A percentile compares a stretch with the other conserved stretches of the same genome.
phyloP scores from a whole-genome alignment of 2,113 vertebrate species.

The Cavia porcellus region DNA sequence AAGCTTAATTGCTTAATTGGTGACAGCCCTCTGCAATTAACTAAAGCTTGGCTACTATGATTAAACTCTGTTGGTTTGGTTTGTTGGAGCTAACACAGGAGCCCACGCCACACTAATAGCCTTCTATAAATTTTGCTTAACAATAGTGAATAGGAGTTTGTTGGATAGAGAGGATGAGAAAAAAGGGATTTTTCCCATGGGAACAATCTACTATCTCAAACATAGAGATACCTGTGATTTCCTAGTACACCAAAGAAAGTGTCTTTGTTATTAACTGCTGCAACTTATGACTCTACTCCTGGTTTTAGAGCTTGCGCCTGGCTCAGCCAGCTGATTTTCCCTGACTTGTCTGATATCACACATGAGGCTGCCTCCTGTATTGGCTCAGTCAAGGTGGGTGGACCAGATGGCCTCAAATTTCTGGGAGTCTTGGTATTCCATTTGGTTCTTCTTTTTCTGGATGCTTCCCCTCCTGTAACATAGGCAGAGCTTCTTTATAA shows the following conservation, averaged over 20 bases:
- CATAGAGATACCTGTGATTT: neutral
- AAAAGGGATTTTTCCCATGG: neutral
- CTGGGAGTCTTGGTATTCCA: neutral
- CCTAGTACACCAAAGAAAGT: neutral
- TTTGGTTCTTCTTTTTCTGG: neutral
- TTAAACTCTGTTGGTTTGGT: neutral
- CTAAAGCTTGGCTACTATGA: neutral
- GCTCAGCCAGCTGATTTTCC: neutral
- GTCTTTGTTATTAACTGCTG: neutral
- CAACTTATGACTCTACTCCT: neutral
- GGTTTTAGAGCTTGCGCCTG: neutral
- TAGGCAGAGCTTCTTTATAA: neutral
- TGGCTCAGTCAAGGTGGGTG: too few species aligned
- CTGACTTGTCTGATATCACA: neutral
- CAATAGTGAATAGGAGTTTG: neutral
- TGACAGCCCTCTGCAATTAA: constrained; percentile 10
- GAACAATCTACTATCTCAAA: neutral
- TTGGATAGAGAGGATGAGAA: neutral
- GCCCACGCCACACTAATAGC: neutral
- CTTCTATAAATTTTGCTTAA: neutral
- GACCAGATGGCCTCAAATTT: neutral
- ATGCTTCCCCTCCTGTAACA: neutral
- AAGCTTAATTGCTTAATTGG: constrained; percentile 10
- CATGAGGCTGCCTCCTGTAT: neutral
- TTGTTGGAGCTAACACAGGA: neutral